phyloP scores from a whole-genome alignment of 1,140 invertebrate genomes.

The Propsilocerus akamusi region DNA sequence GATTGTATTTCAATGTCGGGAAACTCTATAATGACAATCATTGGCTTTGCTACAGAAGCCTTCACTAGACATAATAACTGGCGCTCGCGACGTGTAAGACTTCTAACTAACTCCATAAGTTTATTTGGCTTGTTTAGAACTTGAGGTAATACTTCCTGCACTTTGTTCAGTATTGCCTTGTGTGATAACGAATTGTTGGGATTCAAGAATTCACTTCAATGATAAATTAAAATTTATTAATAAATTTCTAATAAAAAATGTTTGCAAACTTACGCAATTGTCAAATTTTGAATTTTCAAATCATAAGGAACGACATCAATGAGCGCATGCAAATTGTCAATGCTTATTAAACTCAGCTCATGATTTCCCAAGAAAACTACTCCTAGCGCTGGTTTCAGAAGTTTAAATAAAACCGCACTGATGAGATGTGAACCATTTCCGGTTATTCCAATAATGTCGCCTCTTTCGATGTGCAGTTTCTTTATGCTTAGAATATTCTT shows the following conservation, averaged over 20 bases:
- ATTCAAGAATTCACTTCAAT: slow-evolving; percentile 2
- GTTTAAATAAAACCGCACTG: not conserved
- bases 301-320: slow-evolving; percentile 4
- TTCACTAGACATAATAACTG: slow-evolving; percentile 3
- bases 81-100: not conserved
- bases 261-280: slow-evolving; percentile 4
- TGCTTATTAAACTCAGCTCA: not conserved
- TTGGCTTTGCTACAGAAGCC: not conserved
- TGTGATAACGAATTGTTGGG: not conserved
- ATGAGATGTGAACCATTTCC: not conserved
- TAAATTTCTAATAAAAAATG: not conserved
- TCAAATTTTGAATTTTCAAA: not conserved
- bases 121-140: slow-evolving; percentile 3
- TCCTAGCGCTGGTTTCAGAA: not conserved
- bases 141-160: not conserved
- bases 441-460: slow-evolving; percentile 5
- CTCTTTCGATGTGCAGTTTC: not conserved
- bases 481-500: not conserved
- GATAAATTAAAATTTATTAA: not conserved
- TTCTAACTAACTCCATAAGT: not conserved
- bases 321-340: not conserved
- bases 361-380: not conserved
- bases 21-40: not conserved
- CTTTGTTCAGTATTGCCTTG: not conserved
- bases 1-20: not conserved